Evolutionary conservation across 64 coral and sea anemone genomes (phyloP).

Genomic region (Stylophora pistillata): DNA sequence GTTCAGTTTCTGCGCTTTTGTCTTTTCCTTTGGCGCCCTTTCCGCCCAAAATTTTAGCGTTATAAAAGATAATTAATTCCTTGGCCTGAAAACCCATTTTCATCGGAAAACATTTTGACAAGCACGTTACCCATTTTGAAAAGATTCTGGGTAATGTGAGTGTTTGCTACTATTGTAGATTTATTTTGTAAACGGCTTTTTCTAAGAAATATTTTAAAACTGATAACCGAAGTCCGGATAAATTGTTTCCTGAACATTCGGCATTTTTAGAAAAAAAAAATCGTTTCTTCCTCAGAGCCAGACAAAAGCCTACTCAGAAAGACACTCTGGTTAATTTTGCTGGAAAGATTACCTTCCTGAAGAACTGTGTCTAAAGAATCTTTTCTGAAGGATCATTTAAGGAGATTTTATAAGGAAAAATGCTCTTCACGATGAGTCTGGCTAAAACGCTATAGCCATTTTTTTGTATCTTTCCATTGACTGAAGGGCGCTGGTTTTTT

Average conservation of each 20-base stretch:
- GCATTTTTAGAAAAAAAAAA: background rate
- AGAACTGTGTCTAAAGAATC: too few relatives aligned
- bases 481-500: too few relatives aligned
- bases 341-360: too few relatives aligned
- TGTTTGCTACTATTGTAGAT: background rate
- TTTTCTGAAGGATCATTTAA: too few relatives aligned
- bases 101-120: background rate
- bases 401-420: too few relatives aligned
- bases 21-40: background rate
- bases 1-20: slow-evolving; percentile 13
- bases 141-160: background rate
- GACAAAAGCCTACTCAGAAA: too few relatives aligned
- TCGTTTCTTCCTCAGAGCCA: too few relatives aligned
- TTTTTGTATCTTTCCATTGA: too few relatives aligned
- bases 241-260: background rate
- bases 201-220: background rate
- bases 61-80: slow-evolving; percentile 20
- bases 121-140: background rate
- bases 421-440: too few relatives aligned
- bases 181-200: background rate
- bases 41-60: background rate
- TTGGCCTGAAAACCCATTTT: background rate
- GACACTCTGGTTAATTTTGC: too few relatives aligned
- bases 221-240: background rate
- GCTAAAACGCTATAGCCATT: too few relatives aligned